Base-by-base conservation (phyloP, 2,797 vertebrate genomes). In the Phataginus tetradactyla region DNA sequence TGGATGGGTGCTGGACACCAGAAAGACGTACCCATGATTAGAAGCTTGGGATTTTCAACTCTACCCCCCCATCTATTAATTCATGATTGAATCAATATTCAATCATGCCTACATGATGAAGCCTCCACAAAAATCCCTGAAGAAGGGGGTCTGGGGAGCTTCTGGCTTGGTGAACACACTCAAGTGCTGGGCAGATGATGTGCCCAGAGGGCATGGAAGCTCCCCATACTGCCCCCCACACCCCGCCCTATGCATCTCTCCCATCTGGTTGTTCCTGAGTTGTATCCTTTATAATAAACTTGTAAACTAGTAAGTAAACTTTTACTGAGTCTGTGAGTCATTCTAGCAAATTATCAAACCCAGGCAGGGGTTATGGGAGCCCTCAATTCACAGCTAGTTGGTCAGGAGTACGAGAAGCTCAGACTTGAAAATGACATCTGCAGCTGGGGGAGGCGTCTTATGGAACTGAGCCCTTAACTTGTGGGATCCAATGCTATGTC, bases 151-250 rank as follows among this genome's bases (percentile, higher is more conserved):
- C 2, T 37, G 39, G 7, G 49, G 32, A 80, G 29, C 63, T 69
- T 80, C 23, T 57, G 15, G 29, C 21, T n/a, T 10, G 20, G 59
- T 34, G 21, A 64, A 12, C 13, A 64, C 61, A 64, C 42, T 32
- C n/a, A 10, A 7, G 39, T 34, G 49, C 49, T 77, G 49, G 49
- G 74, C 55, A 51, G 23, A 7, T 34, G 13, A 21, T 4, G 1
- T 13, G 32, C 61, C 66, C 12, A 1, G 53, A 59, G 42, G 32
- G 39, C 64, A 13, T 1, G 55, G 77, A 90, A 27, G 37, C 39
- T 34, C 75, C 17, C 0, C 1, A 1, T 2, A 20, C 32, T 34
- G 42, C 39, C 32, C 32, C 29, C 37, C 57, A 3, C 3, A 20
- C 42, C 29, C 13, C 34, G 88, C 23, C 64, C 25, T 7, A 32